These are phyloP conservation scores for Apodemus sylvaticus DNA, from an alignment of 2,113 vertebrate genomes.

Conservation along the genomic window DNA sequence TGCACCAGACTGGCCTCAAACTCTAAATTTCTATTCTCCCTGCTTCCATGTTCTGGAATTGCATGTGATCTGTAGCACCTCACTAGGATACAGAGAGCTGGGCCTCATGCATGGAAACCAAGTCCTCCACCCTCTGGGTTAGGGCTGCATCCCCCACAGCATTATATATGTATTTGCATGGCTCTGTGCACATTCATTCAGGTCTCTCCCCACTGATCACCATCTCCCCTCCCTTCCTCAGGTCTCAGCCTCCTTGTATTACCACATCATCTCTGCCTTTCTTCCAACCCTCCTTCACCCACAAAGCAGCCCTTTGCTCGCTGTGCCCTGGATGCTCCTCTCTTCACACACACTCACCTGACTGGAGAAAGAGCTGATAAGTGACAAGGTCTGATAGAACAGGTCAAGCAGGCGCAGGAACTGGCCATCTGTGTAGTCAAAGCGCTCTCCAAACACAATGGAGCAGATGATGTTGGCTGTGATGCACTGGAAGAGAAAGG, in stretches of 20 bases:
- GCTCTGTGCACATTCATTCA: not conserved
- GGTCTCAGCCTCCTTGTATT: not conserved
- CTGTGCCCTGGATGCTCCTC: rapidly evolving
- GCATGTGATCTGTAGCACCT: not conserved
- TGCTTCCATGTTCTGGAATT: not conserved
- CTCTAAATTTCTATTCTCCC: not conserved
- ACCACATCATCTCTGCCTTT: not conserved
- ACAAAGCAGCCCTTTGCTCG: not conserved
- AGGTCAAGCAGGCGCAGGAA: conserved; percentile 47
- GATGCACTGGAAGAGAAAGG: not conserved
- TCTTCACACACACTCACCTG: conserved; percentile 70
- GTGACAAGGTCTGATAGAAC: not conserved
- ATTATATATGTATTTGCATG: not conserved
- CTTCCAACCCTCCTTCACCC: too few species aligned
- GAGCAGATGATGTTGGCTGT: conserved; percentile 65
- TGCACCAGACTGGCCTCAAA: not conserved
- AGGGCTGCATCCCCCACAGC: not conserved
- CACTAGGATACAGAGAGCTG: not conserved
- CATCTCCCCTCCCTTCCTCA: too few species aligned
- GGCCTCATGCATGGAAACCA: rapidly evolving
- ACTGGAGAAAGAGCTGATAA: conserved; percentile 44
- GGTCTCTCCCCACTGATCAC: too few species aligned
- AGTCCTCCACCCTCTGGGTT: not conserved
- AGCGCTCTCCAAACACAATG: conserved; percentile 45
- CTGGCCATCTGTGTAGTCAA: conserved; percentile 56